Conservation (phyloP, 2,888 invertebrate species). For the Phania funesta region DNA sequence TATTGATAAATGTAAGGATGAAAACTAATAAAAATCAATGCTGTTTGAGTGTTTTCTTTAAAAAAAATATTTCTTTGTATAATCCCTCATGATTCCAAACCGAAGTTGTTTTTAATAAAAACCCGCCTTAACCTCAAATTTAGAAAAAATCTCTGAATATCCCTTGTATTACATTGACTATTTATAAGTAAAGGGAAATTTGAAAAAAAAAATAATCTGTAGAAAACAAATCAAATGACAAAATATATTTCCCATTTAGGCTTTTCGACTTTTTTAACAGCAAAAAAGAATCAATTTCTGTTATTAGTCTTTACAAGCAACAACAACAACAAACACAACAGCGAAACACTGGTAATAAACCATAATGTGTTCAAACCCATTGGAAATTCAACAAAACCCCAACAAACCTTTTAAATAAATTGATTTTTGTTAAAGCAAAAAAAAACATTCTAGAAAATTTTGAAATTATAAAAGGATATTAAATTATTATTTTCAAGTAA, state of each 20-base stretch:
- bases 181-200: slow-evolving; percentile 44
- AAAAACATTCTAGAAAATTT: neutral
- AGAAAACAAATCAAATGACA: slow-evolving; percentile 43
- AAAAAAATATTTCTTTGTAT: too few species aligned
- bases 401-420: slow-evolving; percentile 63
- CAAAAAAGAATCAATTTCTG: slow-evolving; percentile 60
- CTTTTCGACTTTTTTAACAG: slow-evolving; percentile 21
- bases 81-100: too few species aligned
- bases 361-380: slow-evolving; percentile 28
- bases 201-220: slow-evolving; percentile 1
- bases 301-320: slow-evolving; percentile 57
- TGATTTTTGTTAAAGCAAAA: slow-evolving; percentile 17
- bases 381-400: slow-evolving; percentile 1
- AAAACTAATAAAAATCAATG: too few species aligned
- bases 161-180: slow-evolving; percentile 50
- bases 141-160: neutral
- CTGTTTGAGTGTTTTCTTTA: too few species aligned
- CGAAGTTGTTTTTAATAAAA: too few species aligned
- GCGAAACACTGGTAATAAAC: slow-evolving; percentile 44
- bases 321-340: neutral
- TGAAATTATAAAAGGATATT: neutral
- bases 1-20: too few species aligned
- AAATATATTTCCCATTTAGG: slow-evolving; percentile 19
- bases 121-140: too few species aligned
- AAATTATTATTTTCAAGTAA: too few species aligned